Base-by-base conservation (phyloP, 2,888 invertebrate genomes). In the Xestoiulus laeticollis region DNA sequence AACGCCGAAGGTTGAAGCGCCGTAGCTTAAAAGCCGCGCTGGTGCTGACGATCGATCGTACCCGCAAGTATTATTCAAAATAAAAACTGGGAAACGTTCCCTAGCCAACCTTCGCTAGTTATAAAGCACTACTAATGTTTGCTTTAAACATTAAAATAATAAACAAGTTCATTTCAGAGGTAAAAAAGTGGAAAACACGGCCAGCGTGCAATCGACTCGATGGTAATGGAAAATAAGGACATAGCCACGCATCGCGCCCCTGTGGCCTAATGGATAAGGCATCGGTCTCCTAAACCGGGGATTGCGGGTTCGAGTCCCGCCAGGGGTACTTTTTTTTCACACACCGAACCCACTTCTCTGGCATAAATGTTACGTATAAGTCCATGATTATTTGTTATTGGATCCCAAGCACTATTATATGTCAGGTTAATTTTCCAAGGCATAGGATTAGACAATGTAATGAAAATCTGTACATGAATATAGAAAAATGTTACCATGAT, bases 191-290 rank as follows among this genome's bases (percentile, higher is more conserved):
- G 4, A 53, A 53, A 0, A 53, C 12, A 14, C 8, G 8, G 44
- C 8, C 14, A 12, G 8, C 14, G 44, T 14, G 44, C 2, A 12
- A 19, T 19, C 53, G 4, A 19, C 19, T n/a, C n/a, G n/a, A 53
- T 53, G 53, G 2, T 22, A 1, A 83, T 14, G 0, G 83, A n/a
- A 30, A 33, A 83, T 83, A 83, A 83, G 4, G 83, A n/a, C 4
- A 4, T 3, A 10, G 32, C 5, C 12, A 0, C 16, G 19, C 83
- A 33, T 0, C 83, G 83, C 30, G 84, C 84, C 84, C 84, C 19
- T 33, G 84, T 84, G 84, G 33, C 84, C 84, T 84, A 84, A 84
- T 84, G 84, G 84, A 84, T 84, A 84, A 84, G 84, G 84, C 84
- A 16, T 16, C 84, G 84, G 84, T 84, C 84, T 84, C 84, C 84